These are phyloP conservation scores for Strigops habroptila DNA, from an alignment of 2,113 vertebrate species.

Conservation along the genomic window DNA sequence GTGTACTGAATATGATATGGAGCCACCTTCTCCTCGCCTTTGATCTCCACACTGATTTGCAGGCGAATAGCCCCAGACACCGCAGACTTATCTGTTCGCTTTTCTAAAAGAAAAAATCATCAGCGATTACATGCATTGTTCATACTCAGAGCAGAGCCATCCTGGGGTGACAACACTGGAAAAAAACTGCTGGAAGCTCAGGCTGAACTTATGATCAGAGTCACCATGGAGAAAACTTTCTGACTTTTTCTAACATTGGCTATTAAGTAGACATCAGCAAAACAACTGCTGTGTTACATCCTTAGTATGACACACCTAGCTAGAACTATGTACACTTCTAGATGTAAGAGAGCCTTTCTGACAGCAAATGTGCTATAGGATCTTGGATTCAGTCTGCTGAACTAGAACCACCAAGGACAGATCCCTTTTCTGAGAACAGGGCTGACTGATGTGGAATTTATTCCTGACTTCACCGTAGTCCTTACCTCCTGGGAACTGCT, in stretches of 20 bases:
- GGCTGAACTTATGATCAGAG: not conserved
- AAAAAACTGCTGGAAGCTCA: not conserved
- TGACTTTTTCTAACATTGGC: not conserved
- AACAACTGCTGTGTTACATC: not conserved
- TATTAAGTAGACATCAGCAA: not conserved
- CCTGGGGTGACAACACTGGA: not conserved
- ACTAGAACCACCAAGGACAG: not conserved
- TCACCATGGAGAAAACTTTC: not conserved
- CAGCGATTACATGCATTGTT: not conserved
- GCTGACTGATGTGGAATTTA: not conserved
- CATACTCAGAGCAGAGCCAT: not conserved
- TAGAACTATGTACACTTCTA: not conserved
- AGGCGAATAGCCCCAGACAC: conserved; percentile 95
- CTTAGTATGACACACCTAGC: not conserved
- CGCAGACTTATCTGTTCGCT: conserved; percentile 95
- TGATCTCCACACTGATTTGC: conserved; percentile 96
- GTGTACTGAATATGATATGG: conserved; percentile 95
- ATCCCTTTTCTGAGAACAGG: not conserved
- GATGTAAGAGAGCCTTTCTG: not conserved
- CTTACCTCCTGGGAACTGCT: not conserved
- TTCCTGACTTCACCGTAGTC: not conserved
- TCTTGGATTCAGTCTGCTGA: not conserved
- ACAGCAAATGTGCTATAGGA: not conserved
- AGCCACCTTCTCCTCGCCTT: conserved; percentile 97
- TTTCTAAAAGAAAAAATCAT: conserved; percentile 79